Evolutionary conservation across 2,113 vertebrate species (phyloP).

Genomic region (Podarcis raffonei): DNA sequence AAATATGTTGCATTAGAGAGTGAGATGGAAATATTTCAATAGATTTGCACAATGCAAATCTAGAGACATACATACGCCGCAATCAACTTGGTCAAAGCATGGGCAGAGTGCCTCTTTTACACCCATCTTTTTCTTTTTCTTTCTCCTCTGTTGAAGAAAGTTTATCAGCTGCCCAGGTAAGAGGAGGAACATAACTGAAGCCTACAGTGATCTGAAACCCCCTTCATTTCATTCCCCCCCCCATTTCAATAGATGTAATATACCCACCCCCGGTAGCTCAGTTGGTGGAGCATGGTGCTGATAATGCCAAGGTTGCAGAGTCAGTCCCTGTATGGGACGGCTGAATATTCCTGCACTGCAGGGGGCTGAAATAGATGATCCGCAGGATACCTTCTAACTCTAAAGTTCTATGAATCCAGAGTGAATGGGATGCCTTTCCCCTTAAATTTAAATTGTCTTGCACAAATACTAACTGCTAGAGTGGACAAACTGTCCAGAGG

Average conservation of each 20-base stretch:
- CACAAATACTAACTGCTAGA: not conserved
- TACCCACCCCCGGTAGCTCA: no score
- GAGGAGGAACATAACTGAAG: not conserved
- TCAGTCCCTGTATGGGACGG: no score
- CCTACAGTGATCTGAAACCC: not conserved
- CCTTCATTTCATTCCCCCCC: not conserved
- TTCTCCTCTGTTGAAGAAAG: not conserved
- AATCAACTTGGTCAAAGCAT: not conserved
- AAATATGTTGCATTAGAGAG: not conserved
- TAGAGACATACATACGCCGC: not conserved
- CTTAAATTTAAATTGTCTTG: not conserved
- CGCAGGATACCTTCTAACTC: no score
- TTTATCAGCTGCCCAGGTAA: not conserved
- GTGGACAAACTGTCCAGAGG: not conserved
- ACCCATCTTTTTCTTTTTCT: not conserved
- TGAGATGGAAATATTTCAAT: not conserved
- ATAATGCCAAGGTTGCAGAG: no score
- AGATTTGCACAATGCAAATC: not conserved
- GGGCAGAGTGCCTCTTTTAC: not conserved
- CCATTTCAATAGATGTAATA: not conserved
- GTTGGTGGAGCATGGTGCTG: no score
- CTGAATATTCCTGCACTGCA: no score
- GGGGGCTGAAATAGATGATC: no score
- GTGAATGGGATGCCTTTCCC: not conserved
- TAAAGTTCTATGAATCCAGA: not conserved